Evolutionary conservation across 2,113 vertebrate genomes (phyloP).

Genomic region (Rhabdomys dilectus): DNA sequence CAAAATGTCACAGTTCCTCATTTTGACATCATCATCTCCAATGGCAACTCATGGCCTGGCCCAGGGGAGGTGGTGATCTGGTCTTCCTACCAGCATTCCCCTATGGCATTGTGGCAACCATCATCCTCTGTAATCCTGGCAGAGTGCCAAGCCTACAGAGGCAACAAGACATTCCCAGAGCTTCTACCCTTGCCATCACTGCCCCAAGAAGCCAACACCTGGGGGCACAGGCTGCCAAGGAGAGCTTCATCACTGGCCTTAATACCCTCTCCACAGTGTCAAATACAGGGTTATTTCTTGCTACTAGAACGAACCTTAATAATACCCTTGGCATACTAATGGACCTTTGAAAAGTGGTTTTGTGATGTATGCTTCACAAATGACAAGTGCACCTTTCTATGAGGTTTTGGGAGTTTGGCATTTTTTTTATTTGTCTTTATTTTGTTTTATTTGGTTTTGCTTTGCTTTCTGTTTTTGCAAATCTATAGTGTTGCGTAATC

Average conservation of each 20-base stretch:
- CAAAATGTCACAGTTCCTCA: background rate
- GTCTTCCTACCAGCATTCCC: background rate
- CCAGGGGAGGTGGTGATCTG: background rate
- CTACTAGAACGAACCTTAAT: background rate
- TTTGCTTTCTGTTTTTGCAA: too few species aligned
- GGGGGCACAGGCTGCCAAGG: too few species aligned
- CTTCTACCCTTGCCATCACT: background rate
- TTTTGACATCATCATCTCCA: background rate
- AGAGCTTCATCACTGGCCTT: background rate
- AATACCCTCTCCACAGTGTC: background rate
- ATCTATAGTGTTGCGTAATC: background rate
- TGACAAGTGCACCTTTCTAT: background rate
- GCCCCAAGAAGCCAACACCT: background rate
- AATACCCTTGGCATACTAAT: background rate
- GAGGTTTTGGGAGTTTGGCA: background rate
- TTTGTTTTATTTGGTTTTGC: too few species aligned
- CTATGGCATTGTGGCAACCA: background rate
- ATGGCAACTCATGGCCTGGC: background rate
- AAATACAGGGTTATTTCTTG: background rate
- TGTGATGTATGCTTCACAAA: background rate
- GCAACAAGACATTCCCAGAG: background rate
- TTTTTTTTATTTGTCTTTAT: too few species aligned
- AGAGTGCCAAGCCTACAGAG: background rate
- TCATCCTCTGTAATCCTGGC: background rate
- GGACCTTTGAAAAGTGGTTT: background rate